These are phyloP conservation scores for Crambe crambe DNA, from an alignment of 37 sponge, comb jelly and placozoan species.

Conservation along the genomic window DNA sequence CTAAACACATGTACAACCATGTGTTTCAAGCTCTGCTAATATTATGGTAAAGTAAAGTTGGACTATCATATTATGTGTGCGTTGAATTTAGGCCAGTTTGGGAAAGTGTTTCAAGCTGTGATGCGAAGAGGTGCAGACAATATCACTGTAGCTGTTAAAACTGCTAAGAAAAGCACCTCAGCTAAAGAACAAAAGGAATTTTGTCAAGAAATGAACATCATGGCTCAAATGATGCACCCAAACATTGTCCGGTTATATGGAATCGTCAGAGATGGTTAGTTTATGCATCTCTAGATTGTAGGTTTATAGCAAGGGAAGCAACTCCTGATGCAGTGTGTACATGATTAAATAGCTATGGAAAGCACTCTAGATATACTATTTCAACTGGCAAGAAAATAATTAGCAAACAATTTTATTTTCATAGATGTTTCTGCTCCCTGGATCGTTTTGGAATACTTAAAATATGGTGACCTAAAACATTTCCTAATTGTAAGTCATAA, in stretches of 20 bases:
- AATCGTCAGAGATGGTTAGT: constrained; percentile 21
- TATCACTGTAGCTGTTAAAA: constrained; percentile 57
- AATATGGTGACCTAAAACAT: constrained; percentile 61
- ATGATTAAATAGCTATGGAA: too few species aligned
- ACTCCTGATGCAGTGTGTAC: too few species aligned
- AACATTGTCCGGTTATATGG: constrained; percentile 56
- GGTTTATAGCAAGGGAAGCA: too few species aligned
- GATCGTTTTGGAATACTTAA: constrained; percentile 74
- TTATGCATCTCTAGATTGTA: too few species aligned
- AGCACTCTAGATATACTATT: too few species aligned
- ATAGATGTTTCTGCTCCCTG: constrained; percentile 25
- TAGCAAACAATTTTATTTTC: too few species aligned
- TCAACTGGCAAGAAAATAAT: too few species aligned
- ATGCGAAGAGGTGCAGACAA: neutral
- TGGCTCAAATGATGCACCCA: constrained; percentile 44
- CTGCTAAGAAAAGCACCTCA: constrained; percentile 14
- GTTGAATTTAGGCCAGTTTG: constrained; percentile 48
- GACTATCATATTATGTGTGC: neutral
- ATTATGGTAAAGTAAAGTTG: too few species aligned
- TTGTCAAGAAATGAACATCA: constrained; percentile 45
- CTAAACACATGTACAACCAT: too few species aligned
- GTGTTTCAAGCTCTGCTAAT: neutral
- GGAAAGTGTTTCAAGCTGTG: constrained; percentile 48
- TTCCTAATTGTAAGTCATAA: constrained; percentile 37
- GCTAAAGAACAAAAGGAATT: constrained; percentile 13